Evolutionary conservation across 2,113 vertebrate species (phyloP).

Genomic region (Erpornis zantholeuca): DNA sequence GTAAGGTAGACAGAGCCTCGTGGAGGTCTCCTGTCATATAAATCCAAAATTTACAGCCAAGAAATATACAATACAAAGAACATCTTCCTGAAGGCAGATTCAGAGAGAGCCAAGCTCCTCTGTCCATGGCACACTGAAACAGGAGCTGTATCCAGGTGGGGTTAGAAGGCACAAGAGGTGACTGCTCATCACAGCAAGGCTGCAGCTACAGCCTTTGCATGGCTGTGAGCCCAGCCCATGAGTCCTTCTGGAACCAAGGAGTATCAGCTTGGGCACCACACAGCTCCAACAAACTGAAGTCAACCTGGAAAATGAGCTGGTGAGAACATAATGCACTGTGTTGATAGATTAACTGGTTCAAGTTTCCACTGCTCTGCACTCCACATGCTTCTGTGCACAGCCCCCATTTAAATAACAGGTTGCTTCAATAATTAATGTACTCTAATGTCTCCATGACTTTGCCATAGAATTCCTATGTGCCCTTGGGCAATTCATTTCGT

Average conservation of each 20-base stretch:
- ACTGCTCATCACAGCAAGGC: neutral
- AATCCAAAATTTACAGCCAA: neutral
- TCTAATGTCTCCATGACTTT: neutral
- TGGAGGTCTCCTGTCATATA: neutral
- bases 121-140: neutral
- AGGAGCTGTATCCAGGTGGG: rapidly evolving
- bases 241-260: neutral
- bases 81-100: neutral
- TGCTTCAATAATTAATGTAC: slow-evolving; percentile 10
- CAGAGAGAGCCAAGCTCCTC: neutral
- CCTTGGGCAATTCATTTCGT: neutral
- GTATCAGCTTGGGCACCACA: neutral
- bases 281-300: neutral
- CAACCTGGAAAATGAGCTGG: neutral
- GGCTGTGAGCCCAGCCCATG: neutral
- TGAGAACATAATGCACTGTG: neutral
- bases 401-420: neutral
- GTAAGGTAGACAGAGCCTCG: neutral
- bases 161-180: neutral
- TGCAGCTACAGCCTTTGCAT: rapidly evolving
- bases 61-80: neutral
- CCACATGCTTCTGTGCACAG: neutral
- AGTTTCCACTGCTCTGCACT: neutral
- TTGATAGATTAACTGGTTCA: neutral
- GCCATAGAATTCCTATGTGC: neutral